A percentile compares a stretch with the other conserved stretches of the same genome.
Conservation (phyloP, 2,113 vertebrate genomes). For the Periophthalmus modestus region DNA sequence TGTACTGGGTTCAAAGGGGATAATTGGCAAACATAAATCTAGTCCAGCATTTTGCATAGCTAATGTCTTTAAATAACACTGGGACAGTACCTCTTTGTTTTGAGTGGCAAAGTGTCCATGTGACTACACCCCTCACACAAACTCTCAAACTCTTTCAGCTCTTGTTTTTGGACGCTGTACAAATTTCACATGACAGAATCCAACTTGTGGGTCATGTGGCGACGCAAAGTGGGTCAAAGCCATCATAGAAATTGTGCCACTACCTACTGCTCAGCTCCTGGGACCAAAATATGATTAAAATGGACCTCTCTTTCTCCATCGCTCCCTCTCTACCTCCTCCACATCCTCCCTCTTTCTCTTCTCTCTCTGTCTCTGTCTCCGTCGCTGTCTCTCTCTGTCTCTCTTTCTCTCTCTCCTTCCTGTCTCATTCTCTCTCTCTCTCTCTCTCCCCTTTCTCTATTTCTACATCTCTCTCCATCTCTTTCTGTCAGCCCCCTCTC, state of each 20-base stretch:
- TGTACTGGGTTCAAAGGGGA: not conserved
- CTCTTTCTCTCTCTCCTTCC: not conserved
- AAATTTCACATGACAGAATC: constrained; percentile 46
- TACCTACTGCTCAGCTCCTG: constrained; percentile 37
- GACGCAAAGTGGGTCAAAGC: constrained; percentile 64
- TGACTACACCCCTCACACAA: constrained; percentile 32
- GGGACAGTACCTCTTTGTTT: constrained; percentile 37
- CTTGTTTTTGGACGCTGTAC: constrained; percentile 26
- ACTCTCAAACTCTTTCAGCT: not conserved
- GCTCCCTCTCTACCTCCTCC: too few species aligned
- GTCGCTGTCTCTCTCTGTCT: not conserved
- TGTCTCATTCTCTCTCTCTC: too few species aligned
- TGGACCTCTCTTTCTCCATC: not conserved
- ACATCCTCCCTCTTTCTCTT: not conserved
- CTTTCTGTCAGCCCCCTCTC: not conserved
- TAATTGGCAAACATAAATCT: not conserved
- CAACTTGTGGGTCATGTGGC: constrained; percentile 51
- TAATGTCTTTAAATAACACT: constrained; percentile 7
- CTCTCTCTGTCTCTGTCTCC: not conserved
- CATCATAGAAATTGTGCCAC: constrained; percentile 60
- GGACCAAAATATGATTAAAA: constrained; percentile 51
- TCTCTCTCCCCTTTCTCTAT: not conserved
- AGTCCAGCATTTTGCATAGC: not conserved
- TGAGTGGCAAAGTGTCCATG: constrained; percentile 22
- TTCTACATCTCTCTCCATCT: too few species aligned